Conservation (phyloP, 2,888 invertebrate species). For the Orchesellides sinensis region DNA sequence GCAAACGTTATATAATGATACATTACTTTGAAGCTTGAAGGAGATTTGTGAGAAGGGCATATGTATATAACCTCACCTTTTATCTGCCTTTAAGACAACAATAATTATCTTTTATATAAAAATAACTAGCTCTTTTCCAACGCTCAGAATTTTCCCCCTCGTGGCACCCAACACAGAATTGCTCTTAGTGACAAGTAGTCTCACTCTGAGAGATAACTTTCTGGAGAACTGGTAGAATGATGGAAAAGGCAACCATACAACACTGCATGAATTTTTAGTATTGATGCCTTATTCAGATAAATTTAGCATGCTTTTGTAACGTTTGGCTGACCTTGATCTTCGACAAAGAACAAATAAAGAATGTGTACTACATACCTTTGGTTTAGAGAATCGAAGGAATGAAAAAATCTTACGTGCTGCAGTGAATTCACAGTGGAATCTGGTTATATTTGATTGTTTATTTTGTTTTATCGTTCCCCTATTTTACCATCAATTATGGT, state of each 20-base stretch:
- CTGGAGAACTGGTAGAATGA: constrained; percentile 2
- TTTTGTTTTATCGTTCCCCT: no score
- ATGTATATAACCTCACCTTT: no score
- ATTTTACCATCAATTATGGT: no score
- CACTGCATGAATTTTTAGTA: not conserved
- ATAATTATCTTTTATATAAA: not conserved
- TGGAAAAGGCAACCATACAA: not conserved
- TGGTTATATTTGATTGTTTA: no score
- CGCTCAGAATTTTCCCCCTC: constrained; percentile 40
- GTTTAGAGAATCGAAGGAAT: no score
- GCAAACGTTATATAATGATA: no score
- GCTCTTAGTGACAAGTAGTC: constrained; percentile 51
- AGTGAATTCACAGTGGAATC: no score
- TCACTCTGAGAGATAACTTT: constrained; percentile 6
- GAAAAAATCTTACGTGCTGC: no score
- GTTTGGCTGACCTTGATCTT: constrained; percentile 10
- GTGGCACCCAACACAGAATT: constrained; percentile 49
- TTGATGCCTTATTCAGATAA: constrained; percentile 12
- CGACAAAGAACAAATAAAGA: not conserved
- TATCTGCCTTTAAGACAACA: no score
- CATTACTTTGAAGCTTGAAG: no score
- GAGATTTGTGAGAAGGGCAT: no score
- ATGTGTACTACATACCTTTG: not conserved
- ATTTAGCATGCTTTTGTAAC: not conserved
- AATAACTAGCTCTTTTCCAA: not conserved